Conservation (phyloP, 2,888 invertebrate genomes). For the Pristionchus entomophagus region DNA sequence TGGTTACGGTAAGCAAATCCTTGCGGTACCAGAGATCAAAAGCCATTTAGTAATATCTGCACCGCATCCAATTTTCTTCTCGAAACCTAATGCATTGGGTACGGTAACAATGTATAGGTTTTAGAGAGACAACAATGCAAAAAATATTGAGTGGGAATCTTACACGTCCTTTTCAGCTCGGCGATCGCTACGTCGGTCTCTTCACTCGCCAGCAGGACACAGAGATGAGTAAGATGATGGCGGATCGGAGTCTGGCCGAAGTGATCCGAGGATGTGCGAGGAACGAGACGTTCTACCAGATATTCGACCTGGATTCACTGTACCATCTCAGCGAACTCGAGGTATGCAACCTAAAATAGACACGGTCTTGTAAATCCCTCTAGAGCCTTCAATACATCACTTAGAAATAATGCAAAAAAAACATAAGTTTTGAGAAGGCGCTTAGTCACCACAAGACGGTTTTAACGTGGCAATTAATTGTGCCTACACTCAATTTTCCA, state of each 20-base stretch:
- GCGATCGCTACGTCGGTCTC: constrained; percentile 67
- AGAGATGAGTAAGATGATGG: constrained; percentile 50
- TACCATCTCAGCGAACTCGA: constrained; percentile 66
- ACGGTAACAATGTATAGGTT: too few species aligned
- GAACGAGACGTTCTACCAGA: constrained; percentile 71
- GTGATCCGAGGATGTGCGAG: constrained; percentile 68
- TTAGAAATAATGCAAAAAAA: too few species aligned
- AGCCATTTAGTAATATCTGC: too few species aligned
- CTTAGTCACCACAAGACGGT: not conserved
- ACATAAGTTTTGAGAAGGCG: not conserved
- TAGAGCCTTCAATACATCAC: too few species aligned
- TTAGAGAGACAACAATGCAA: too few species aligned
- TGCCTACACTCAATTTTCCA: not conserved
- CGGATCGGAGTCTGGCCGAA: constrained; percentile 64
- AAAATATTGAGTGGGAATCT: too few species aligned
- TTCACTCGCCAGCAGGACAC: constrained; percentile 52
- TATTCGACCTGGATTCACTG: constrained; percentile 71
- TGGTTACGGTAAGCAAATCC: constrained; percentile 63
- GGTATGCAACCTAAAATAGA: too few species aligned
- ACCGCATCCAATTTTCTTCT: not conserved
- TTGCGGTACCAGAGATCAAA: too few species aligned
- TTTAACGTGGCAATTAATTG: not conserved
- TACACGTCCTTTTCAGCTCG: constrained; percentile 58
- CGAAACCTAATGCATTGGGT: too few species aligned
- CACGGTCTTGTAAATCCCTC: too few species aligned